These are phyloP conservation scores for Ageneiosus marmoratus DNA, from an alignment of 2,113 vertebrate species.

Conservation along the genomic window DNA sequence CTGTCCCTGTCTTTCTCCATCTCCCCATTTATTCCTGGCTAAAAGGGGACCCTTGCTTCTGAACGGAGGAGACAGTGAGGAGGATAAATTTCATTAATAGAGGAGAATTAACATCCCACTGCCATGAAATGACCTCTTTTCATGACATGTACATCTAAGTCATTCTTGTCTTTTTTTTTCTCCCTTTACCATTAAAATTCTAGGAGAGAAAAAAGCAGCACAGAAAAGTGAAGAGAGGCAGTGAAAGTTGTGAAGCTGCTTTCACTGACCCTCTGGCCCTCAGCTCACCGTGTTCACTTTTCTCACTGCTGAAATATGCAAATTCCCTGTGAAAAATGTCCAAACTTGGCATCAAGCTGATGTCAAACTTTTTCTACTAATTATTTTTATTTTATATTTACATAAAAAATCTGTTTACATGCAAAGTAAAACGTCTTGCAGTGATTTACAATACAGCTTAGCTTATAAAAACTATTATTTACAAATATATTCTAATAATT, in stretches of 20 bases:
- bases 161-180: conserved; percentile 69
- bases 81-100: conserved; percentile 94
- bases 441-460: not conserved
- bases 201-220: conserved; percentile 68
- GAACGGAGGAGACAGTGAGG: conserved; percentile 73
- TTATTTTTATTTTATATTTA: not conserved
- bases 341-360: not conserved
- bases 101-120: conserved; percentile 87
- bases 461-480: not conserved
- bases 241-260: conserved; percentile 84
- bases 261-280: conserved; percentile 87
- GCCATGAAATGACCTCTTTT: conserved; percentile 87
- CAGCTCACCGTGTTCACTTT: conserved; percentile 85
- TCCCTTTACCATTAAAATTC: conserved; percentile 83
- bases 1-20: conserved; percentile 67
- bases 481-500: not conserved
- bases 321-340: not conserved
- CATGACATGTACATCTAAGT: conserved; percentile 87
- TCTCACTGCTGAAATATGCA: conserved; percentile 97
- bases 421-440: not conserved
- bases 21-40: conserved; percentile 57
- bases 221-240: conserved; percentile 52
- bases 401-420: not conserved
- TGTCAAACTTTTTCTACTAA: not conserved
- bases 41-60: conserved; percentile 71